Evolutionary conservation across 2,888 invertebrate species (phyloP).

Genomic region (Sthenelais limicola): DNA sequence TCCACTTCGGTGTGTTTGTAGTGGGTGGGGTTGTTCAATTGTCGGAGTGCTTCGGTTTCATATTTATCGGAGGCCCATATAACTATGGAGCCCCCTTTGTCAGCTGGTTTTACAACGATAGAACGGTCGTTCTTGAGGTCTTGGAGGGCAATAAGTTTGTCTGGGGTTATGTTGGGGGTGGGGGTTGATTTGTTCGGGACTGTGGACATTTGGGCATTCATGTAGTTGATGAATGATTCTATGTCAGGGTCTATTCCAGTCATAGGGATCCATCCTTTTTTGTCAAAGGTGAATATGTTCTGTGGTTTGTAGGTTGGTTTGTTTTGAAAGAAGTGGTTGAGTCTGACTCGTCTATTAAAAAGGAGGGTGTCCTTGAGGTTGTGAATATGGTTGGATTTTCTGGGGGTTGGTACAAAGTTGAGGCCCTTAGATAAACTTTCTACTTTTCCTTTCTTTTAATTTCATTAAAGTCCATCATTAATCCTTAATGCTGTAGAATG

Average conservation of each 20-base stretch:
- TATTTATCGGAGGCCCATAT: neutral
- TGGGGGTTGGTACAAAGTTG: neutral
- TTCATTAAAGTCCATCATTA: too few relatives aligned
- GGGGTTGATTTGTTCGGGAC: neutral
- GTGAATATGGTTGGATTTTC: neutral
- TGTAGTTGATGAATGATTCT: neutral
- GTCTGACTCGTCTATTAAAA: neutral
- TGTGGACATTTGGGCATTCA: neutral
- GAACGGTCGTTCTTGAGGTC: neutral
- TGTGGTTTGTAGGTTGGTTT: neutral
- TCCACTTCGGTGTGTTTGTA: neutral
- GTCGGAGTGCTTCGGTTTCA: neutral
- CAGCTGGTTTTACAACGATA: neutral
- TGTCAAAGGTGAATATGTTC: neutral
- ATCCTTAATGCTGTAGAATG: too few relatives aligned
- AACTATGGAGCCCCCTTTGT: conserved; percentile 20
- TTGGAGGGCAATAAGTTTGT: neutral
- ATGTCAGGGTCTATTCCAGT: neutral
- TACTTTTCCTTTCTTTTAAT: too few relatives aligned
- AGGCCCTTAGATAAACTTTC: neutral
- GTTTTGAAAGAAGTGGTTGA: neutral
- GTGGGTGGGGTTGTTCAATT: neutral
- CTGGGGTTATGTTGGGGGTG: neutral
- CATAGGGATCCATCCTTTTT: neutral
- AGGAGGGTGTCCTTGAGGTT: neutral